These are phyloP conservation scores for Scolopax bukidnonensis DNA, from an alignment of 2,797 vertebrate species.

Conservation along the genomic window DNA sequence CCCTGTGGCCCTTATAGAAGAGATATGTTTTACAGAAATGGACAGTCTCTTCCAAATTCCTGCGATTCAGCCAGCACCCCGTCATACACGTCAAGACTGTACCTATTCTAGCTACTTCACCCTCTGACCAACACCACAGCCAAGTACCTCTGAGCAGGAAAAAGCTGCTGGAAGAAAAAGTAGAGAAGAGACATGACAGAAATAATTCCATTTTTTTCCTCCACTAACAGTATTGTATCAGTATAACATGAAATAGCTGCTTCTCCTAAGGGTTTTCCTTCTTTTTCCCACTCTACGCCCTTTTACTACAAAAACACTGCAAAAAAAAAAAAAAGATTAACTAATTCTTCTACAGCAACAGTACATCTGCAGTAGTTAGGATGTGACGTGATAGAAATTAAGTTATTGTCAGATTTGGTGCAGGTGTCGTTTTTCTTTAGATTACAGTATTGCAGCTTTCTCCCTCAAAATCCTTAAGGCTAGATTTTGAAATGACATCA, in stretches of 20 bases:
- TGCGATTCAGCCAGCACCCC: background rate
- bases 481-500: conserved; percentile 42
- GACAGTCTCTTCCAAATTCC: background rate
- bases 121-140: background rate
- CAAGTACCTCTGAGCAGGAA: background rate
- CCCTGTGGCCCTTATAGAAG: background rate
- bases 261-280: background rate
- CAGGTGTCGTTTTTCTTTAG: background rate
- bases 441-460: background rate
- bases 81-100: background rate
- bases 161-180: background rate
- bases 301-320: background rate
- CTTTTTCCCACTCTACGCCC: background rate
- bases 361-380: background rate
- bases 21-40: background rate
- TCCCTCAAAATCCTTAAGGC: background rate
- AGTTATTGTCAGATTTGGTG: background rate
- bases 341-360: background rate
- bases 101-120: background rate
- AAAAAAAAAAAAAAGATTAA: background rate
- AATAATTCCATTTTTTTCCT: background rate
- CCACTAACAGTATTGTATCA: background rate
- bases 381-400: background rate
- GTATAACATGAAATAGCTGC: background rate
- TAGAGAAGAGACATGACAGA: background rate